Percentiles rank a stretch among this genome's conserved stretches.
These are phyloP conservation scores for Macrobrachium rosenbergii DNA, from an alignment of 1,140 invertebrate genomes.

Conservation along the genomic window DNA sequence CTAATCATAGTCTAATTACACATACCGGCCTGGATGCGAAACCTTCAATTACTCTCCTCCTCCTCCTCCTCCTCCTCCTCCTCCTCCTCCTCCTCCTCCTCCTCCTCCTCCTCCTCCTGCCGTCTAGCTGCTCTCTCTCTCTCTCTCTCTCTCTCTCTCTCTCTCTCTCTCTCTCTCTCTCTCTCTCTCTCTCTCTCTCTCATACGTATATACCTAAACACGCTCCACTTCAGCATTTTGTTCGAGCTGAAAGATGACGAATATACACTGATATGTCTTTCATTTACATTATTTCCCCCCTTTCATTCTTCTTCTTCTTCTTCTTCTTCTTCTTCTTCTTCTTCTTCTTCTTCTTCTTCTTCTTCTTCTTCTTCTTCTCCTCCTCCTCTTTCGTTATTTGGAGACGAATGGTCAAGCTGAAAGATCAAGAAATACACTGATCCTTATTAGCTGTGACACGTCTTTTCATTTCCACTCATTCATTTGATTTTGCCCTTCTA, in stretches of 20 bases:
- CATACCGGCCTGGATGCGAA: no score
- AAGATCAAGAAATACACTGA: background rate
- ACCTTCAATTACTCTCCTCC: background rate
- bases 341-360: constrained; percentile 1
- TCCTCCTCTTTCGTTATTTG: background rate
- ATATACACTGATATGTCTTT: background rate
- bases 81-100: background rate
- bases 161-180: constrained; percentile 1
- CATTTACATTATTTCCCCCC: background rate
- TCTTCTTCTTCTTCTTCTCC: background rate
- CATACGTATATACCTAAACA: background rate
- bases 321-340: constrained; percentile 6
- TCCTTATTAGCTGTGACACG: background rate
- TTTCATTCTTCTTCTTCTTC: background rate
- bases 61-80: constrained; percentile 7
- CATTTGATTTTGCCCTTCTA: background rate
- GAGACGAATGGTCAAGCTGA: no score
- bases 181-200: constrained; percentile 2
- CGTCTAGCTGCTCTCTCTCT: background rate
- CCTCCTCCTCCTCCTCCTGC: background rate
- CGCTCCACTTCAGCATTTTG: no score
- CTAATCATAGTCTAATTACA: no score
- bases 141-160: background rate
- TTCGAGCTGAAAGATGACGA: background rate
- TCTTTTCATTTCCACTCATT: background rate